Evolutionary conservation across 1,140 invertebrate species (phyloP).

Genomic region (Sycophaga agraensis): DNA sequence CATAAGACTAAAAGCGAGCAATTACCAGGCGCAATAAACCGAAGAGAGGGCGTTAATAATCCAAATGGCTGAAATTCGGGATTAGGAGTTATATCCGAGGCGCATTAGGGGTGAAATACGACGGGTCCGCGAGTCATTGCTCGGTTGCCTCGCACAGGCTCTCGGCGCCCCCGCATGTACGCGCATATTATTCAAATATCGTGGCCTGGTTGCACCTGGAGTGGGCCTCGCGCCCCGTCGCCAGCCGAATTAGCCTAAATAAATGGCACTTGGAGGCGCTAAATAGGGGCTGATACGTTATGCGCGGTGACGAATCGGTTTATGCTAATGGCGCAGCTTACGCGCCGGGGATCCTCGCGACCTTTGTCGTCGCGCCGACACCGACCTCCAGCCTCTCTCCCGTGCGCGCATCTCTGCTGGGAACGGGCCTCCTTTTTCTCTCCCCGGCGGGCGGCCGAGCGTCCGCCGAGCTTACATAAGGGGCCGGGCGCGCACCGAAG

Average conservation of each 20-base stretch:
- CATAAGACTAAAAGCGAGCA: conserved; percentile 11
- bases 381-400: no score
- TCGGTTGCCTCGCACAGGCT: no score
- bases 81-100: conserved; percentile 24
- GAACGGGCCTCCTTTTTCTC: no score
- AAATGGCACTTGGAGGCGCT: conserved; percentile 16
- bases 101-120: conserved; percentile 18
- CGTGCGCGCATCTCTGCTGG: no score
- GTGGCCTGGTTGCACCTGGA: conserved; percentile 16
- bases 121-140: not conserved
- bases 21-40: conserved; percentile 24
- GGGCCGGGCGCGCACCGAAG: no score
- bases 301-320: conserved; percentile 15
- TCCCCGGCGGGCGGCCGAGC: no score
- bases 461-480: no score
- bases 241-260: conserved; percentile 23
- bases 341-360: no score
- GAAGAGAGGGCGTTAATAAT: conserved; percentile 22
- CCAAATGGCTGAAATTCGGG: conserved; percentile 20
- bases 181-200: conserved; percentile 28
- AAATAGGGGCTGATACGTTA: conserved; percentile 22
- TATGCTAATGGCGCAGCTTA: no score
- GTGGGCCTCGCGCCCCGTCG: not conserved
- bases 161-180: conserved; percentile 4
- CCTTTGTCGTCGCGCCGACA: no score